phyloP scores from a whole-genome alignment of 2,888 invertebrate species.

The Keiferia lycopersicella region DNA sequence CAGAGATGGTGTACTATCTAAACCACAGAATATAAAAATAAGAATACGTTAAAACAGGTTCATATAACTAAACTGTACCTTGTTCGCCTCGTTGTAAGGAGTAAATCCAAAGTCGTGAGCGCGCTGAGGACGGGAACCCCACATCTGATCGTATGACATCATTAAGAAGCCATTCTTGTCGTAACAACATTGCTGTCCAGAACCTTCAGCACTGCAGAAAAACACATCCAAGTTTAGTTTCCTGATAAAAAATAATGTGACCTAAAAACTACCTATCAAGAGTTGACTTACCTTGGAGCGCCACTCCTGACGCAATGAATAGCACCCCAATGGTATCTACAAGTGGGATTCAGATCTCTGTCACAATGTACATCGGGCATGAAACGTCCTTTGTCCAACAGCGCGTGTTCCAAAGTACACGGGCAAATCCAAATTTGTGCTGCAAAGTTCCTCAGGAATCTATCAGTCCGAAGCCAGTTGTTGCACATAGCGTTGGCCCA shows the following conservation, averaged over 20 bases:
- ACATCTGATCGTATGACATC: slow-evolving; percentile 97
- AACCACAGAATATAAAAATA: background rate
- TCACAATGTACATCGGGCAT: slow-evolving; percentile 95
- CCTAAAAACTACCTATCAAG: background rate
- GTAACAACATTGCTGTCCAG: slow-evolving; percentile 99
- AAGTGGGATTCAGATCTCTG: slow-evolving; percentile 93
- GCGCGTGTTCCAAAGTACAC: slow-evolving; percentile 94
- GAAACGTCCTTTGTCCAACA: slow-evolving; percentile 95
- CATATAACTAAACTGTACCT: slow-evolving; percentile 74
- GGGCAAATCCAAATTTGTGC: slow-evolving; percentile 93
- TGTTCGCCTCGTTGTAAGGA: slow-evolving; percentile 97
- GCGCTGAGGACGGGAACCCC: slow-evolving; percentile 93
- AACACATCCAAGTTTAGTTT: slow-evolving; percentile 1
- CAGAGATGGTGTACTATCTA: background rate
- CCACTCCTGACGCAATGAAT: slow-evolving; percentile 96
- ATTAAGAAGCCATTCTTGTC: slow-evolving; percentile 95
- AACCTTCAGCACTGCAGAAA: slow-evolving; percentile 87
- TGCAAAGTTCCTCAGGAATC: slow-evolving; percentile 91
- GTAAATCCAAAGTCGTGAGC: slow-evolving; percentile 95
- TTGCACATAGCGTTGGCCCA: slow-evolving; percentile 94
- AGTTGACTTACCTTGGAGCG: slow-evolving; percentile 84
- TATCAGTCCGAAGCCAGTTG: slow-evolving; percentile 93
- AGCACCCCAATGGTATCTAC: slow-evolving; percentile 93
- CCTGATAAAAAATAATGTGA: background rate
- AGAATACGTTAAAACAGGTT: background rate